Evolutionary conservation across 2,797 vertebrate genomes (phyloP).

Genomic region (Iguana delicatissima): DNA sequence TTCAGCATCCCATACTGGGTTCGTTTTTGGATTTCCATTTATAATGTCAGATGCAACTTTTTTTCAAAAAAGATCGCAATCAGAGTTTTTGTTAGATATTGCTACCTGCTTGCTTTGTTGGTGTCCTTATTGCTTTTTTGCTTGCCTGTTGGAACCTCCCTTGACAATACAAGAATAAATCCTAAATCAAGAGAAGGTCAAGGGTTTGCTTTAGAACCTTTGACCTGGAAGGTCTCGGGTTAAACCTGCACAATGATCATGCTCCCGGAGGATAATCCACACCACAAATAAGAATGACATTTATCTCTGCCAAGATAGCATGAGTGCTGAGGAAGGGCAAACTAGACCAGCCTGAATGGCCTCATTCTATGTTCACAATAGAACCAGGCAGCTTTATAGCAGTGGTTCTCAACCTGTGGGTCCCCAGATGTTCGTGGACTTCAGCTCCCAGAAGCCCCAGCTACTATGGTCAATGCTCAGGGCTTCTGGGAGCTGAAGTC

Average conservation of each 20-base stretch:
- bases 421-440: no score
- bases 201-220: conserved; percentile 72
- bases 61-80: conserved; percentile 48
- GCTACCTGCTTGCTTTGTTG: conserved; percentile 61
- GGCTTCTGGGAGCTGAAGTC: no score
- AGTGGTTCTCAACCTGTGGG: no score
- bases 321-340: conserved; percentile 15
- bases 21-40: conserved; percentile 55
- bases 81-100: conserved; percentile 63
- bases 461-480: no score
- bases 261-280: conserved; percentile 67
- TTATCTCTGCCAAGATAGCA: conserved; percentile 63
- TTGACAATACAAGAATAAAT: conserved; percentile 66
- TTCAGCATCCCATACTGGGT: conserved; percentile 67
- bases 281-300: conserved; percentile 65
- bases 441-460: no score
- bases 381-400: neutral
- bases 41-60: conserved; percentile 59
- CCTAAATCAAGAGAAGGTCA: conserved; percentile 75
- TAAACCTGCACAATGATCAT: conserved; percentile 78
- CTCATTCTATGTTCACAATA: neutral
- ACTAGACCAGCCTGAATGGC: neutral
- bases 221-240: conserved; percentile 73
- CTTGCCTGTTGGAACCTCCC: conserved; percentile 66
- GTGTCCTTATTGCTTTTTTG: conserved; percentile 61